These are phyloP conservation scores for Tribolium madens DNA, from an alignment of 1,140 invertebrate genomes.

Conservation along the genomic window DNA sequence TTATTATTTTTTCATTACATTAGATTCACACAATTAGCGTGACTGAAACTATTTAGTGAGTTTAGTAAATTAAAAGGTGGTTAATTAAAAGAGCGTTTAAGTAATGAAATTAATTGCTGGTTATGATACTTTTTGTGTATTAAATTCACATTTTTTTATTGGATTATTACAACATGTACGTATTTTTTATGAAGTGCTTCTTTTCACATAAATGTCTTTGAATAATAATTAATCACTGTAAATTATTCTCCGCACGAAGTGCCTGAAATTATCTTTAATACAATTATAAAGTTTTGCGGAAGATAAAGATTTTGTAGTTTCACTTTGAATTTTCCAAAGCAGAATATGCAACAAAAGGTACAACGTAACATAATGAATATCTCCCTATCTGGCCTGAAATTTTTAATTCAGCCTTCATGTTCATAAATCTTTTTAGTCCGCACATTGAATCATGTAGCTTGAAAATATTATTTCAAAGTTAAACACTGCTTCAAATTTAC, in stretches of 20 bases:
- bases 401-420: slow-evolving; percentile 22
- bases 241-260: slow-evolving; percentile 17
- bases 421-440: slow-evolving; percentile 32
- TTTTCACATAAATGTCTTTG: slow-evolving; percentile 7
- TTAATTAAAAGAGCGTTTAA: not conserved
- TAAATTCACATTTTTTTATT: not conserved
- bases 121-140: not conserved
- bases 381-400: slow-evolving; percentile 24
- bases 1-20: not conserved
- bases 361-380: slow-evolving; percentile 18
- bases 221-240: slow-evolving; percentile 34
- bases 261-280: not conserved
- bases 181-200: not conserved
- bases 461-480: slow-evolving; percentile 39
- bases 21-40: not conserved
- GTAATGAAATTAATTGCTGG: not conserved
- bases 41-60: not conserved
- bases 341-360: slow-evolving; percentile 18
- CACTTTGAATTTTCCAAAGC: slow-evolving; percentile 14
- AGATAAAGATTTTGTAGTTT: slow-evolving; percentile 35
- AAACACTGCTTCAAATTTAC: slow-evolving; percentile 32
- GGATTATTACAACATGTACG: too few species aligned
- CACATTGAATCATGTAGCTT: slow-evolving; percentile 34
- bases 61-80: not conserved
- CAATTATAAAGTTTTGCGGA: slow-evolving; percentile 20